Percentiles rank a stretch among this genome's conserved stretches.
Conservation (phyloP, 1,140 invertebrate genomes). For the Drosophila asahinai region DNA sequence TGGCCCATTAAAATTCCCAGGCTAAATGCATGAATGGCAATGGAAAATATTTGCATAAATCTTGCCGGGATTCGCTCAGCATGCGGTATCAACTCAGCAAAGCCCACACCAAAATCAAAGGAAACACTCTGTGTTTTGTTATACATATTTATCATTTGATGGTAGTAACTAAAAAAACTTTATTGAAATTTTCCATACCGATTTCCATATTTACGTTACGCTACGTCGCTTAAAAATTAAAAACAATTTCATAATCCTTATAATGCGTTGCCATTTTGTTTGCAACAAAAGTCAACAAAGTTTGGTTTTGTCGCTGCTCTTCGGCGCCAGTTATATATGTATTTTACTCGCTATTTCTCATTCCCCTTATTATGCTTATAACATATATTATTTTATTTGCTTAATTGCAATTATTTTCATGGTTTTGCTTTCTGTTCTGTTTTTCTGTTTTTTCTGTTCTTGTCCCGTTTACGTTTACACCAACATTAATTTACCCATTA, state of each 20-base stretch:
- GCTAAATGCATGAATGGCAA: constrained; percentile 73
- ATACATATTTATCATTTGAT: constrained; percentile 72
- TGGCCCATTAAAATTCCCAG: constrained; percentile 68
- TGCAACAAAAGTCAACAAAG: constrained; percentile 65
- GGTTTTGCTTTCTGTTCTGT: constrained; percentile 1
- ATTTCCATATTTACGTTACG: constrained; percentile 60
- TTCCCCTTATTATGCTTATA: constrained; percentile 36
- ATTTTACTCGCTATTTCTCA: constrained; percentile 31
- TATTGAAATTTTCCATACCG: constrained; percentile 72
- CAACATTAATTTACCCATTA: constrained; percentile 78
- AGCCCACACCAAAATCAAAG: constrained; percentile 14
- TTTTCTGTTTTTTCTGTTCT: not conserved
- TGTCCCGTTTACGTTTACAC: constrained; percentile 6
- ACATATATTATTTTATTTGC: constrained; percentile 55
- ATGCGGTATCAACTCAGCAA: constrained; percentile 19
- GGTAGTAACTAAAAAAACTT: constrained; percentile 80
- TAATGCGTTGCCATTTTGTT: constrained; percentile 64
- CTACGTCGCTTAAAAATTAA: constrained; percentile 74
- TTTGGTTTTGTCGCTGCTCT: constrained; percentile 20
- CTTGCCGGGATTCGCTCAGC: constrained; percentile 54
- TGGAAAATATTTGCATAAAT: constrained; percentile 81
- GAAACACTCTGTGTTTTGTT: constrained; percentile 20
- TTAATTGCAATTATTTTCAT: constrained; percentile 48
- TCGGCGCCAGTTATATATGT: constrained; percentile 8
- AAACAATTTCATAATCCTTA: constrained; percentile 73